These are phyloP conservation scores for Xylocampa areola DNA, from an alignment of 2,888 invertebrate species.

Conservation along the genomic window DNA sequence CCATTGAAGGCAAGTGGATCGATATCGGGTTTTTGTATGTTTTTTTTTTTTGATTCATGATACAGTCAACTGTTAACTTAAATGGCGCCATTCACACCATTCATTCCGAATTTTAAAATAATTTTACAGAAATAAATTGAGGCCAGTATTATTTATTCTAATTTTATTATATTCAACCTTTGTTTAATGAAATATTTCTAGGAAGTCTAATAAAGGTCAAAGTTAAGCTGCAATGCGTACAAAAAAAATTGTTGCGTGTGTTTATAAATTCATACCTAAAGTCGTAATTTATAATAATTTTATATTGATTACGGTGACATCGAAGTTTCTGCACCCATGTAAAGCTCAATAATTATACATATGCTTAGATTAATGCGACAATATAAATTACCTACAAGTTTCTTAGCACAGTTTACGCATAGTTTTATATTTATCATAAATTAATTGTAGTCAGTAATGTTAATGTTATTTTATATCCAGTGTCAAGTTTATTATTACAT, in stretches of 20 bases:
- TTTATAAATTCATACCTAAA: no score
- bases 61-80: no score
- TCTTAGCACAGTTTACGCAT: background rate
- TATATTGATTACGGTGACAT: background rate
- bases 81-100: no score
- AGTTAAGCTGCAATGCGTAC: no score
- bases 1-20: no score
- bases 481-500: constrained; percentile 12
- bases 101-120: background rate
- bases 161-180: no score
- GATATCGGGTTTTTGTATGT: no score
- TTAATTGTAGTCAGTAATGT: background rate
- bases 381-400: background rate
- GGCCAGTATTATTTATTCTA: background rate
- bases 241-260: no score
- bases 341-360: background rate
- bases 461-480: background rate
- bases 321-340: background rate
- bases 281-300: no score
- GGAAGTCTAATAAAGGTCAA: no score
- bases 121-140: background rate
- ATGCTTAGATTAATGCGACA: background rate
- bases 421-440: background rate
- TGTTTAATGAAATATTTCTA: no score
- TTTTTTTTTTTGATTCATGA: no score